Evolutionary conservation across 2,888 invertebrate genomes (phyloP), one percentile per base, ranked within the genome.

Genomic region (Caenorhabditis panamensis): DNA sequence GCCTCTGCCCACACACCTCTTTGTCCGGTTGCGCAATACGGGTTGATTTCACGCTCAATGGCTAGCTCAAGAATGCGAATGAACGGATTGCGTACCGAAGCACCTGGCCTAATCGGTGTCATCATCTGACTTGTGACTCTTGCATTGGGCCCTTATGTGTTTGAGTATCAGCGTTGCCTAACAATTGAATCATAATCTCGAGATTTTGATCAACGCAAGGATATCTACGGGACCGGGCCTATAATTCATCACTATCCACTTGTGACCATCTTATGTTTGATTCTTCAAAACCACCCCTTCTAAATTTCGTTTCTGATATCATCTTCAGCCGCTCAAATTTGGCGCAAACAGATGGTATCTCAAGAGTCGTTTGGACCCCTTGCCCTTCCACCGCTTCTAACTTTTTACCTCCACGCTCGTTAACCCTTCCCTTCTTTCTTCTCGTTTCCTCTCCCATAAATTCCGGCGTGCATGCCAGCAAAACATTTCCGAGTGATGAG

Each of bases 211-310:
- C 73, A 58, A 44, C 53, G 62, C 31, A 62, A 61, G 44, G 59
- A 36, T 13, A 41, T 41, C 41, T 13, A 41, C 41, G 41, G 13
- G 51, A 75, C 66, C 66, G 37, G 75, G 66, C 66, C 75, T 75
- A 75, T 75, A 75, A 75, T 75, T 75, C 75, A 75, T 75, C 75
- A 73, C 73, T 66, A 59, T 75, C 75, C 75, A 75, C 75, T 75
- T 61, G 75, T 75, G 75, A 66, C 64, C 75, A 75, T 75, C 75
- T 66, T 36, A 31, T 64, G 64, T 31, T 64, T 66, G 73, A 64
- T 73, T 66, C 54, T 36, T 54, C 41, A 3, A 59, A 75, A 66
- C 73, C 73, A 75, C 61, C 61, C 66, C 75, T 75, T 66, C 53
- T 49, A 49, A 49, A 62, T 69, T 69, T 69, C 41, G 59, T 61